Percentiles rank a stretch among this genome's conserved stretches.
phyloP scores from a whole-genome alignment of 1,140 invertebrate genomes.

The Brachystomella parvula region DNA sequence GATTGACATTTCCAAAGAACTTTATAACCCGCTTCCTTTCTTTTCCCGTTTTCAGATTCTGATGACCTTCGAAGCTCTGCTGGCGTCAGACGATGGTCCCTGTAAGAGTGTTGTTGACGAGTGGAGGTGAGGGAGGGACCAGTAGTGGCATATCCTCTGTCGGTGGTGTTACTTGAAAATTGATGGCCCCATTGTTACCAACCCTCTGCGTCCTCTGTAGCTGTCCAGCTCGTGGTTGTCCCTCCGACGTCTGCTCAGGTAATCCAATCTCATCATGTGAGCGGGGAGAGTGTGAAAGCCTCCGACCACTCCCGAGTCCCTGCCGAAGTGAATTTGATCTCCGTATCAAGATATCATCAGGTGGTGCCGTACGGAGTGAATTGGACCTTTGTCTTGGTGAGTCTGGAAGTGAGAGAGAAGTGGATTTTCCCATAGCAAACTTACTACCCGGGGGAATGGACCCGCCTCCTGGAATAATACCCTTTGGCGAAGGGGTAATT shows the following conservation, averaged over 20 bases:
- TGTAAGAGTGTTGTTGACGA: constrained; percentile 61
- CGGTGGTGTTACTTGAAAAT: constrained; percentile 72
- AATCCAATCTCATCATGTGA: constrained; percentile 71
- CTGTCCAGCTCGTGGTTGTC: constrained; percentile 19
- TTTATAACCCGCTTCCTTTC: too few relatives aligned
- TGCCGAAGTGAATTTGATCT: constrained; percentile 75
- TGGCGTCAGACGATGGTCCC: constrained; percentile 79
- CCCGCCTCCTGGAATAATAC: constrained; percentile 19
- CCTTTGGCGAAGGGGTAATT: neutral
- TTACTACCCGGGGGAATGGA: constrained; percentile 44
- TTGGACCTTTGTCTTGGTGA: constrained; percentile 76
- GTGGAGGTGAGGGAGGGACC: constrained; percentile 45
- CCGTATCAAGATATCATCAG: constrained; percentile 71
- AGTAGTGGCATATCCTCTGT: constrained; percentile 54
- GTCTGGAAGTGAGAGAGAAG: constrained; percentile 76
- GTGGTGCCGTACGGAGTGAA: constrained; percentile 59
- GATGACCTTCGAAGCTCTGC: too few relatives aligned
- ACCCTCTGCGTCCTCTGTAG: constrained; percentile 51
- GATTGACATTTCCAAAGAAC: too few relatives aligned
- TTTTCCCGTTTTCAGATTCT: too few relatives aligned
- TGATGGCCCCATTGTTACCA: constrained; percentile 73
- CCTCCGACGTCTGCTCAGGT: constrained; percentile 46
- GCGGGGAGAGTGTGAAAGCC: constrained; percentile 63
- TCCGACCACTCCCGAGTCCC: constrained; percentile 48
- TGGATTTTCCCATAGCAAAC: constrained; percentile 62